These are phyloP conservation scores for Zaprionus vittiger DNA, from an alignment of 1,140 invertebrate genomes.

Conservation along the genomic window DNA sequence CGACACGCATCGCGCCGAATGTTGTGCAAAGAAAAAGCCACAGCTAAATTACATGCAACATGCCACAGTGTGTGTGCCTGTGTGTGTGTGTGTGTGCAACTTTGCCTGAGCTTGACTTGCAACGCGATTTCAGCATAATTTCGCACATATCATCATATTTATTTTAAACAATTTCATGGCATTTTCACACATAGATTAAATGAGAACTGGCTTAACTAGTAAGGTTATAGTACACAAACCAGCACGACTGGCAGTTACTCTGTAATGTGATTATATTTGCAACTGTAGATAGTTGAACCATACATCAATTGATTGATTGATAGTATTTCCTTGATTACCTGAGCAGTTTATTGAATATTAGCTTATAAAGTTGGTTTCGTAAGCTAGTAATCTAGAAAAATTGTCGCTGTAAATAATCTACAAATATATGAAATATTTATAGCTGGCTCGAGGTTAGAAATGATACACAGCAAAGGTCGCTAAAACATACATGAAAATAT, in stretches of 20 bases:
- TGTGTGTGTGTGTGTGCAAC: constrained; percentile 36
- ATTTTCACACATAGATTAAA: constrained; percentile 38
- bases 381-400: no score
- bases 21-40: constrained; percentile 44
- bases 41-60: constrained; percentile 36
- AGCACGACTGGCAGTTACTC: background rate
- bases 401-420: no score
- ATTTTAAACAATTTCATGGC: constrained; percentile 58
- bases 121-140: constrained; percentile 27
- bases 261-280: background rate
- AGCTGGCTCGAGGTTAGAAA: no score
- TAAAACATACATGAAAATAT: no score
- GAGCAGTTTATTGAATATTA: no score
- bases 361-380: no score
- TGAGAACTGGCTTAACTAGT: background rate
- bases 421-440: no score
- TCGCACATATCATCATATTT: constrained; percentile 47
- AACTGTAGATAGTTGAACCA: no score
- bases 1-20: constrained; percentile 46
- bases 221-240: background rate
- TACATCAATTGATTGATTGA: no score
- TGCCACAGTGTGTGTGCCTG: background rate
- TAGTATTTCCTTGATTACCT: no score
- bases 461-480: no score
- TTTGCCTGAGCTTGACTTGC: constrained; percentile 38